Evolutionary conservation across 1,140 invertebrate species (phyloP).

Genomic region (Andrena cerasifolii): DNA sequence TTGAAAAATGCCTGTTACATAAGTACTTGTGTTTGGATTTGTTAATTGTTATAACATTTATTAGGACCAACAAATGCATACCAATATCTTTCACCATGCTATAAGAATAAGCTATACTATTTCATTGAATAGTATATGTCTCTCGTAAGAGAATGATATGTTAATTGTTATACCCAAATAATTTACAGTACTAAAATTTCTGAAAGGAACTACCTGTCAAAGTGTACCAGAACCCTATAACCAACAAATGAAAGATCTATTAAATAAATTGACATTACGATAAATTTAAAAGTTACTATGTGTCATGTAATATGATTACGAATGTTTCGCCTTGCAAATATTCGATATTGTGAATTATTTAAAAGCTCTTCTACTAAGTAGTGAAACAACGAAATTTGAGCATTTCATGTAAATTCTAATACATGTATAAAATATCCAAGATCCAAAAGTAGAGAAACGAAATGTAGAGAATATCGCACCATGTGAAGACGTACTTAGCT

Average conservation of each 20-base stretch:
- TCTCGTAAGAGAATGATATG: constrained; percentile 18
- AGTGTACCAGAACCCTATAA: constrained; percentile 75
- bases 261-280: constrained; percentile 55
- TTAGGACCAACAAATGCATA: constrained; percentile 16
- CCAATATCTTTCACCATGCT: constrained; percentile 49
- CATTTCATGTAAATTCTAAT: constrained; percentile 13
- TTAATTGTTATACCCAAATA: constrained; percentile 40
- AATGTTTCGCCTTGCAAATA: constrained; percentile 38
- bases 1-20: constrained; percentile 29
- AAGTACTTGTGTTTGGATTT: constrained; percentile 30
- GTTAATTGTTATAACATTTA: constrained; percentile 1
- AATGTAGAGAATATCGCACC: neutral
- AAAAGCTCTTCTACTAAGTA: constrained; percentile 25
- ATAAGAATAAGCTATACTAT: constrained; percentile 21
- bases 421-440: constrained; percentile 10
- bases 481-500: constrained; percentile 90
- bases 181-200: constrained; percentile 44
- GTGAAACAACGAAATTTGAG: constrained; percentile 1
- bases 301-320: constrained; percentile 40
- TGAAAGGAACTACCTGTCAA: constrained; percentile 72
- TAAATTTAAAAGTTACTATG: constrained; percentile 46
- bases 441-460: neutral
- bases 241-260: constrained; percentile 71
- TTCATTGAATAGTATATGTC: constrained; percentile 23
- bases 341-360: constrained; percentile 1